These are phyloP conservation scores for Steatornis caripensis DNA, from an alignment of 2,113 vertebrate species.

Conservation along the genomic window DNA sequence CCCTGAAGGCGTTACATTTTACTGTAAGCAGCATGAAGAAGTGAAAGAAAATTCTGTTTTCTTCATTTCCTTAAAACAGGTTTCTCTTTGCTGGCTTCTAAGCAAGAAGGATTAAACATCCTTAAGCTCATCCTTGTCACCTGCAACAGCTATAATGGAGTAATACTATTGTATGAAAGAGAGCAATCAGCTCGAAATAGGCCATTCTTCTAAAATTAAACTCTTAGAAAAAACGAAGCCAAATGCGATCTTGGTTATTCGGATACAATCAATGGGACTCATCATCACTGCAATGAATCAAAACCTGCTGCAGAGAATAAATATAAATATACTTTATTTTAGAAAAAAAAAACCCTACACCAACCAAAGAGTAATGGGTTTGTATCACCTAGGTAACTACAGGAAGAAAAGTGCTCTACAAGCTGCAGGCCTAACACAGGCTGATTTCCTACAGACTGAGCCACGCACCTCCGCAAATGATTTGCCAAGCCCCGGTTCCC, in stretches of 20 bases:
- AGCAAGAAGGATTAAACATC: neutral
- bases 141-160: neutral
- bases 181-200: neutral
- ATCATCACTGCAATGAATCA: neutral
- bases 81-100: neutral
- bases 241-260: neutral
- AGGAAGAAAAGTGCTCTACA: neutral
- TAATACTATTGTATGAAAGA: neutral
- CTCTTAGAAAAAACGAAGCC: neutral
- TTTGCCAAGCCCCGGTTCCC: neutral
- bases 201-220: neutral
- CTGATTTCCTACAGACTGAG: rapidly evolving
- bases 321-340: neutral
- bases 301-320: neutral
- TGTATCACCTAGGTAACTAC: neutral
- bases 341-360: neutral
- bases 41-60: neutral
- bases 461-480: rapidly evolving
- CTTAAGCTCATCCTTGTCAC: neutral
- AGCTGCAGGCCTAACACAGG: neutral
- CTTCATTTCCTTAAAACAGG: neutral
- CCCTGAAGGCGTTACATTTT: neutral
- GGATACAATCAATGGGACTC: neutral
- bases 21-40: neutral
- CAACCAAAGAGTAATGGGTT: neutral